A percentile compares a stretch with the other conserved stretches of the same genome.
phyloP scores from a whole-genome alignment of 1,140 invertebrate genomes.

The Bombus impatiens region DNA sequence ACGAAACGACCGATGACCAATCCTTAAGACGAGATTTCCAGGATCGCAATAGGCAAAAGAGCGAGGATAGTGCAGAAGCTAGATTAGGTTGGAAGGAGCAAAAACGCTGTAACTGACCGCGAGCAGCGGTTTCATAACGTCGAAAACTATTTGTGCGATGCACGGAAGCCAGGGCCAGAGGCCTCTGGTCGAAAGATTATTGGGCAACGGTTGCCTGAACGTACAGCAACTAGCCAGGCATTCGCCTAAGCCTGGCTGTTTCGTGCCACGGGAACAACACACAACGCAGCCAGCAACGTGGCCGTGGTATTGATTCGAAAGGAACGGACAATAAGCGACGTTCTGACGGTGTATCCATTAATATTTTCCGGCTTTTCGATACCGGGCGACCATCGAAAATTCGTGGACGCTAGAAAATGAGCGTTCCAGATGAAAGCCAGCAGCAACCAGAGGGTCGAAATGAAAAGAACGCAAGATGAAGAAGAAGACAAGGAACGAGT shows the following conservation, averaged over 20 bases:
- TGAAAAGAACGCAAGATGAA: neutral
- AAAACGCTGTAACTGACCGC: slow-evolving; percentile 16
- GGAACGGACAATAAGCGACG: slow-evolving; percentile 70
- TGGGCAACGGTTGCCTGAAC: slow-evolving; percentile 48
- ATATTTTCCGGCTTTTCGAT: slow-evolving; percentile 66
- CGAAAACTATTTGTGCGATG: slow-evolving; percentile 35
- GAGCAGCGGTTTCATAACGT: slow-evolving; percentile 42
- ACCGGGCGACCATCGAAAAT: slow-evolving; percentile 36
- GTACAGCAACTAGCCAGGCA: neutral
- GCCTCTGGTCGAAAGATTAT: slow-evolving; percentile 49
- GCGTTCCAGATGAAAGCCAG: slow-evolving; percentile 16
- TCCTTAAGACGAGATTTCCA: neutral
- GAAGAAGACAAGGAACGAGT: neutral
- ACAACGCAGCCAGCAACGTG: slow-evolving; percentile 66
- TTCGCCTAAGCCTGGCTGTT: slow-evolving; percentile 18
- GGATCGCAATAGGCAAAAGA: slow-evolving; percentile 10
- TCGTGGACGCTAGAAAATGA: slow-evolving; percentile 21
- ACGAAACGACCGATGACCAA: neutral
- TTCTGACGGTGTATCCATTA: slow-evolving; percentile 66
- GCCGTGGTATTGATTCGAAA: slow-evolving; percentile 65
- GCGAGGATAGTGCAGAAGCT: neutral
- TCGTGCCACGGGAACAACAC: slow-evolving; percentile 60
- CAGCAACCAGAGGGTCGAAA: neutral
- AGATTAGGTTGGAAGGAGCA: neutral
- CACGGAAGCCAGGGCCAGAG: neutral